Evolutionary conservation across 2,797 vertebrate genomes (phyloP).

Genomic region (Lithobates pipiens): DNA sequence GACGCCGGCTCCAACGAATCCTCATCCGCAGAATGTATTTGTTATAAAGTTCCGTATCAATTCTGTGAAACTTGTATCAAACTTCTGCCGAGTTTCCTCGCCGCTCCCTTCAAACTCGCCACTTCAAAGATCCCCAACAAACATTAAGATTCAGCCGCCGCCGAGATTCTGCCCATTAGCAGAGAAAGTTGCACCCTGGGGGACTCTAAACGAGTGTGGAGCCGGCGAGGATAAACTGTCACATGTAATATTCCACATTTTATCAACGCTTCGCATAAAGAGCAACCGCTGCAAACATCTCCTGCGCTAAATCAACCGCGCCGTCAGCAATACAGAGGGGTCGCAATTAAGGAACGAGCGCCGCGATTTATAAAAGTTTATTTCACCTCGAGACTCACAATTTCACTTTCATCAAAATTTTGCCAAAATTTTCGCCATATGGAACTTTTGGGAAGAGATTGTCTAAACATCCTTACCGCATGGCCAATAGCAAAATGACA

Average conservation of each 20-base stretch:
- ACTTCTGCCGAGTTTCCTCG: not conserved
- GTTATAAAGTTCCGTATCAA: not conserved
- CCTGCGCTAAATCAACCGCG: too few species aligned
- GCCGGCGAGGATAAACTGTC: not conserved
- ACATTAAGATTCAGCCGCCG: not conserved
- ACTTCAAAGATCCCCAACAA: conserved; percentile 12
- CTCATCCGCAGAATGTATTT: not conserved
- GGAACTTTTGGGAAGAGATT: too few species aligned
- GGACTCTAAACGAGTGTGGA: not conserved
- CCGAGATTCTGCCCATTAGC: not conserved
- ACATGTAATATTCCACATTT: not conserved
- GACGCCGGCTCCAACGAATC: not conserved
- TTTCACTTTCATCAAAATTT: too few species aligned
- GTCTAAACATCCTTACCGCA: too few species aligned
- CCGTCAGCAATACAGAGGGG: too few species aligned
- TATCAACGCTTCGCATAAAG: not conserved
- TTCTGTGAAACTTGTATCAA: conserved; percentile 10
- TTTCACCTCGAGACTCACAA: too few species aligned
- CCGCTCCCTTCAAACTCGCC: not conserved
- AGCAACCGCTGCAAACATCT: not conserved
- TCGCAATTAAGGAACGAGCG: too few species aligned
- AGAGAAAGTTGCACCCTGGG: not conserved
- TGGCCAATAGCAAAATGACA: too few species aligned
- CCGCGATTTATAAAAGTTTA: too few species aligned
- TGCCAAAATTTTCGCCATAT: too few species aligned